Evolutionary conservation across 2,888 invertebrate species (phyloP).

Genomic region (Cheilosia soror): DNA sequence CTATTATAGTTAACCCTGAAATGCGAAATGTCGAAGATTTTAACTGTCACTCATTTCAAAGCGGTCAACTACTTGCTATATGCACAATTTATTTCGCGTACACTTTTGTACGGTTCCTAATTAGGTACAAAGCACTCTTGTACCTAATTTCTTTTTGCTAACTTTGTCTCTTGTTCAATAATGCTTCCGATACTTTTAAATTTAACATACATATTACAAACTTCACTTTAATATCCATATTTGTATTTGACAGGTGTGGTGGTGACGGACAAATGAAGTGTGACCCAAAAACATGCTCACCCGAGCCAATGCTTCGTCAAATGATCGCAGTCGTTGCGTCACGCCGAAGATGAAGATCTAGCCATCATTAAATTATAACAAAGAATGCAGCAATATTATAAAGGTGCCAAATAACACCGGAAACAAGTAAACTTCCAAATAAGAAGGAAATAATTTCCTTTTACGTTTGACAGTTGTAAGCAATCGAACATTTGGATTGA

Average conservation of each 20-base stretch:
- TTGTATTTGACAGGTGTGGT: slow-evolving; percentile 89
- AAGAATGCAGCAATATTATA: slow-evolving; percentile 72
- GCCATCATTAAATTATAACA: slow-evolving; percentile 66
- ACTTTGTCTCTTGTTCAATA: too few species aligned
- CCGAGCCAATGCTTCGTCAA: slow-evolving; percentile 94
- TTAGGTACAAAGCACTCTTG: too few species aligned
- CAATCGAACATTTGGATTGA: slow-evolving; percentile 46
- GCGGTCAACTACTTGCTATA: too few species aligned
- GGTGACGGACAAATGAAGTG: slow-evolving; percentile 97
- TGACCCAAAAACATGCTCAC: slow-evolving; percentile 94
- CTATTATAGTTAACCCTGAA: too few species aligned
- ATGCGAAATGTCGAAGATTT: too few species aligned
- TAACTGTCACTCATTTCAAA: too few species aligned
- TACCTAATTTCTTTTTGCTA: too few species aligned
- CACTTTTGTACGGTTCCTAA: too few species aligned
- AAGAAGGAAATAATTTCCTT: slow-evolving; percentile 65
- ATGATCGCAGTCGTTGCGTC: slow-evolving; percentile 94
- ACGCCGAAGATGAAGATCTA: slow-evolving; percentile 86
- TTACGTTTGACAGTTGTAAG: slow-evolving; percentile 40
- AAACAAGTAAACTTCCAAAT: slow-evolving; percentile 40
- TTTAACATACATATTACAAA: too few species aligned
- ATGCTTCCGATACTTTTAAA: too few species aligned
- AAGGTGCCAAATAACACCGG: slow-evolving; percentile 76
- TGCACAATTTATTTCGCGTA: too few species aligned
- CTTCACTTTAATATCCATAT: neutral